A percentile compares a stretch with the other conserved stretches of the same genome.
Conservation (phyloP, 2,113 vertebrate genomes). For the Ctenomys sociabilis region DNA sequence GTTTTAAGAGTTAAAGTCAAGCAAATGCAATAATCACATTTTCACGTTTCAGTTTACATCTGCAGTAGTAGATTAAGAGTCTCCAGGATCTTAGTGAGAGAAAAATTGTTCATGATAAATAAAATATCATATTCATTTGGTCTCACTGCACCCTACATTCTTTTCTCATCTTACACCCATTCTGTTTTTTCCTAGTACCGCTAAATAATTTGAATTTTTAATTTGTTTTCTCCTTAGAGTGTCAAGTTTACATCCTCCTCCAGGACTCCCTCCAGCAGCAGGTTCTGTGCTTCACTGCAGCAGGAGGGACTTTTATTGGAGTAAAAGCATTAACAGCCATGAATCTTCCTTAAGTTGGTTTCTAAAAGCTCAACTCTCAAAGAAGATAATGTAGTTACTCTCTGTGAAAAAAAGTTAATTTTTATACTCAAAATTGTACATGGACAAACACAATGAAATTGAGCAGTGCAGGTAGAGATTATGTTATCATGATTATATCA, state of each 20-base stretch:
- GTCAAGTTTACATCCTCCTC: background rate
- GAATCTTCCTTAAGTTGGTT: background rate
- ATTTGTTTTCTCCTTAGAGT: background rate
- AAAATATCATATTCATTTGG: constrained; percentile 34
- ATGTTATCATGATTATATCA: background rate
- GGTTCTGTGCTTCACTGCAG: background rate
- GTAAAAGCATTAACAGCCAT: background rate
- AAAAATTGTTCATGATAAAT: background rate
- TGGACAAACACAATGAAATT: background rate
- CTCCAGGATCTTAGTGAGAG: background rate
- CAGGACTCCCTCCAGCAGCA: background rate
- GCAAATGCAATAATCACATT: background rate
- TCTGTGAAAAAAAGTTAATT: background rate
- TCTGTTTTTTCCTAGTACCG: background rate
- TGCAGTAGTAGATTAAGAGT: constrained; percentile 20
- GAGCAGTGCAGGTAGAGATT: background rate
- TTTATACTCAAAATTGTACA: background rate
- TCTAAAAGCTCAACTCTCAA: constrained; percentile 16
- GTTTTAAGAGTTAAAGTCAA: constrained; percentile 56
- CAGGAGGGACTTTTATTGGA: background rate
- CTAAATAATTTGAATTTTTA: constrained; percentile 27
- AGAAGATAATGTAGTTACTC: background rate
- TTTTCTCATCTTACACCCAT: constrained; percentile 2
- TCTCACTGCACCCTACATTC: background rate
- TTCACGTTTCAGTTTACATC: constrained; percentile 12